Evolutionary conservation across 1,140 invertebrate genomes (phyloP), one percentile per base, ranked within the genome.

Genomic region (Listronotus bonariensis): DNA sequence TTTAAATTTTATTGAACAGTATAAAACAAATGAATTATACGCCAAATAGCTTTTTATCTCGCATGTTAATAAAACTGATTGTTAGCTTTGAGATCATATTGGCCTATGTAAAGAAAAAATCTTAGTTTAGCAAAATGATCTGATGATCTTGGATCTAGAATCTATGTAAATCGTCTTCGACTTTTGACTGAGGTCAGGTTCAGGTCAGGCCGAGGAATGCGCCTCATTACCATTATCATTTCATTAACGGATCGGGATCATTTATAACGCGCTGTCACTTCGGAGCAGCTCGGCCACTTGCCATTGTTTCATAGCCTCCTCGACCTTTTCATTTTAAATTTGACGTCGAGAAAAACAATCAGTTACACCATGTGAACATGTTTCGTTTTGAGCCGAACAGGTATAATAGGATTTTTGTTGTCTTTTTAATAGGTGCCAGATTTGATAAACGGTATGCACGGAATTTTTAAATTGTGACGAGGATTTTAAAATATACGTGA

Each of bases 181-280:
- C 56, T 46, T 64, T 67, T 66, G 58, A 40, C 67, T 63, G 55
- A 68, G 69, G 67, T 68, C 67, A 68, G 64, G 67, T 63, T 67
- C 62, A 34, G 32, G 32, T 34, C 32, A 34, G 9, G 5, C 32
- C 9, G 14, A 54, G 67, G 68, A 69, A 72, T 72, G 70, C 68
- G 60, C 54, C 68, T 72, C 68, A 72, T 72, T 72, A 72, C 70
- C 70, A 72, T 72, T 72, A 72, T 69, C 65, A 72, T 72, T 72
- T 72, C 70, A 72, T 72, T 72, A 72, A 72, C 64, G 52, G 62
- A 67, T 65, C 61, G 54, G 51, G 68, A 72, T 72, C 70, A 72
- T 72, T 72, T 72, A 72, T 72, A 69, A 72, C 57, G 9, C 32
- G 49, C 70, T 72, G 70, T 72, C 70, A 69, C 67, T 46, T 15